Conservation (phyloP, 1,140 invertebrate species). For the Apis cerana region DNA sequence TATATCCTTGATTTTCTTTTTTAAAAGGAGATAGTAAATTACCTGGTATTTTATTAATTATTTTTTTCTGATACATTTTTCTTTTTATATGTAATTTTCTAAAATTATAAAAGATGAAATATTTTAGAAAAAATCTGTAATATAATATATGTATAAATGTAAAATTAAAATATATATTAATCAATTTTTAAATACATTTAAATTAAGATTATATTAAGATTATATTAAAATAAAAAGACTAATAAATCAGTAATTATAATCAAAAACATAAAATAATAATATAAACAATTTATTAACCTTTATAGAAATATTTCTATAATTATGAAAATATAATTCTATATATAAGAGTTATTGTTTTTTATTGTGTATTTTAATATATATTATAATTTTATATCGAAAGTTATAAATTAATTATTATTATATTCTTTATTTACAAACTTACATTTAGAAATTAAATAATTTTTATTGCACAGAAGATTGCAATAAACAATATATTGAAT, state of each 20-base stretch:
- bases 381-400: not conserved
- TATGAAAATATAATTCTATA: not conserved
- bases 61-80: slow-evolving; percentile 22
- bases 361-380: not conserved
- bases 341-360: not conserved
- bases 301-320: not conserved
- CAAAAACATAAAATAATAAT: not conserved
- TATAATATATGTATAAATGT: too few relatives aligned
- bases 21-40: slow-evolving; percentile 64
- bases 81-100: not conserved
- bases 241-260: not conserved
- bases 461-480: not conserved
- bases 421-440: not conserved
- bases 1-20: slow-evolving; percentile 76
- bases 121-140: not conserved
- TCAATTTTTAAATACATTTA: not conserved
- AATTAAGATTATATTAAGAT: too few relatives aligned
- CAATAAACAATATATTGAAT: not conserved
- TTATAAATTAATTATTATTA: not conserved
- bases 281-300: not conserved
- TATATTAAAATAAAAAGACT: not conserved
- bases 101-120: not conserved
- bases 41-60: slow-evolving; percentile 73
- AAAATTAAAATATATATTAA: too few relatives aligned
- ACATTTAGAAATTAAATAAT: not conserved